These are phyloP conservation scores for Muscicapa comitata DNA, from an alignment of 2,797 vertebrate genomes.

Conservation along the genomic window DNA sequence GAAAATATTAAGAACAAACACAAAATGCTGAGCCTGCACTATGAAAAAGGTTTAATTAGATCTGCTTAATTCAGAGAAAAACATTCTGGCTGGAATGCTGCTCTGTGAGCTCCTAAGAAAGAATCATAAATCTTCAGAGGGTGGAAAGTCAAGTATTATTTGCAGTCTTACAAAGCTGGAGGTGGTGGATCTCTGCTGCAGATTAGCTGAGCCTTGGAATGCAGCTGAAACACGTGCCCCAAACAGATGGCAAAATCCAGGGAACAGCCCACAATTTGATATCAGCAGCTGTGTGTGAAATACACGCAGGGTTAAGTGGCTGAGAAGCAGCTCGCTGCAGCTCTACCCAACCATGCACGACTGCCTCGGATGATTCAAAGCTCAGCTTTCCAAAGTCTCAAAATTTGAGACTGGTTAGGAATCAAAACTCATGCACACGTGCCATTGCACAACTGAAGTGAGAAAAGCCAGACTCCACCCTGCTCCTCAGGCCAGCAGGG, in stretches of 20 bases:
- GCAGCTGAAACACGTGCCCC: neutral
- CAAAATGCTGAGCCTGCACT: neutral
- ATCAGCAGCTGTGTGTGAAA: constrained; percentile 22
- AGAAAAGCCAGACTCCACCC: neutral
- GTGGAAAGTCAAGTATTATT: neutral
- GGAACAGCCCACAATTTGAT: neutral
- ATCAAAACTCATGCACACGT: neutral
- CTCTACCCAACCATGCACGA: neutral
- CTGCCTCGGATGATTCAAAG: neutral
- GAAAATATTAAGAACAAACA: neutral
- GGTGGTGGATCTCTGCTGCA: neutral
- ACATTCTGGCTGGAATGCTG: neutral
- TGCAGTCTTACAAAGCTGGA: neutral
- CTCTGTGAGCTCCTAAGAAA: neutral
- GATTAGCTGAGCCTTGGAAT: constrained; percentile 22
- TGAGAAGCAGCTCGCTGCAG: neutral
- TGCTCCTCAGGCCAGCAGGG: neutral
- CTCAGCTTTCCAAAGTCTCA: neutral
- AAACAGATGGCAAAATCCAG: constrained; percentile 54
- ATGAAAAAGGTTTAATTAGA: neutral
- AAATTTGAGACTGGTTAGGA: neutral
- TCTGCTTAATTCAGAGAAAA: neutral
- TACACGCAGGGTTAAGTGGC: accelerated
- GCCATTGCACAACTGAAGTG: neutral
- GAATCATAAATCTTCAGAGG: neutral